A percentile compares a stretch with the other conserved stretches of the same genome.
These are phyloP conservation scores for Cryptoprocta ferox DNA, from an alignment of 2,797 vertebrate genomes.

Conservation along the genomic window DNA sequence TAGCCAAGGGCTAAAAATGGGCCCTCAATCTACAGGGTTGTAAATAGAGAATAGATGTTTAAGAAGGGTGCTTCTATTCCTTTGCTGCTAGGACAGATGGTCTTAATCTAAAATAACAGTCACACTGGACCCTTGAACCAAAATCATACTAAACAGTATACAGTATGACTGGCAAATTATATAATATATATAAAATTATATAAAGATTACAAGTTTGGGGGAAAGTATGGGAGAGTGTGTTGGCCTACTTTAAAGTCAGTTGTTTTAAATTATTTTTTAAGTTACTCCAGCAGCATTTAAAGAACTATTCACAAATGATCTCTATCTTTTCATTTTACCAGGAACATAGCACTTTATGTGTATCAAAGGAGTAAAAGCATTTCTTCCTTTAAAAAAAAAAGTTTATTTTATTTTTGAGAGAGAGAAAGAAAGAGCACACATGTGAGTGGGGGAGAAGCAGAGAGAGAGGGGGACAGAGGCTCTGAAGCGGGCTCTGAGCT, in stretches of 20 bases:
- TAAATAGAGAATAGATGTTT: background rate
- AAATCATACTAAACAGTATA: background rate
- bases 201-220: background rate
- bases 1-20: constrained; percentile 25
- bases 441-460: too few species aligned
- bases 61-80: background rate
- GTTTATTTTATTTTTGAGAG: too few species aligned
- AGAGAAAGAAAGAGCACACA: too few species aligned
- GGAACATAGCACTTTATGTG: background rate
- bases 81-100: background rate
- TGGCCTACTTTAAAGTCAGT: constrained; percentile 5
- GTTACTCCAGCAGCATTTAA: background rate
- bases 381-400: background rate
- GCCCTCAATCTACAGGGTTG: background rate
- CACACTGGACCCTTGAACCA: background rate
- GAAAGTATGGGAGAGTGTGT: background rate
- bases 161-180: background rate
- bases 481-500: too few species aligned
- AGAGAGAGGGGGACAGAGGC: too few species aligned
- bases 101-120: background rate
- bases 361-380: background rate
- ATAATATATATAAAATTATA: background rate
- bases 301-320: background rate
- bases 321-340: constrained; percentile 26
- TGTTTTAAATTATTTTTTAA: constrained; percentile 21